Evolutionary conservation across 2,113 vertebrate species (phyloP).

Genomic region (Rhinoptilus africanus): DNA sequence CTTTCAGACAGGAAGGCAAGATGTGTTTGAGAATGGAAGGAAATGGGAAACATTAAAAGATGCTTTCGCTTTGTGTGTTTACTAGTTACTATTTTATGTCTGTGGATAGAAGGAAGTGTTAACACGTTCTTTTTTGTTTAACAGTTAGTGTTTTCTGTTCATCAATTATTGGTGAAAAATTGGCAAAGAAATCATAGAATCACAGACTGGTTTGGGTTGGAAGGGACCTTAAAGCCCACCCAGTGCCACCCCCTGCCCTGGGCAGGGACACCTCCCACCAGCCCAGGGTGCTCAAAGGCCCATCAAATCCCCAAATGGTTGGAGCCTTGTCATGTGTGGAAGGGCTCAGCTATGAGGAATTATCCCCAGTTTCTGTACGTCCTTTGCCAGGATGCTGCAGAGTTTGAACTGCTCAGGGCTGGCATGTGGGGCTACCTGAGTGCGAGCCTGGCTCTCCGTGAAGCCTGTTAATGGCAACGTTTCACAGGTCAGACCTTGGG

Average conservation of each 20-base stretch:
- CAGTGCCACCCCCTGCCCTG: not conserved
- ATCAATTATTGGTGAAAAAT: not conserved
- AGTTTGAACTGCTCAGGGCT: not conserved
- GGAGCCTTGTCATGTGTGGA: not conserved
- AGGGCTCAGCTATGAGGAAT: not conserved
- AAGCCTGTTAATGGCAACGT: not conserved
- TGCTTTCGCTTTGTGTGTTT: not conserved
- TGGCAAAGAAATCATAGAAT: not conserved
- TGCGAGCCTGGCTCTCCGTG: not conserved
- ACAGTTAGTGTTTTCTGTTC: not conserved
- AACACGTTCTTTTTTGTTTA: not conserved
- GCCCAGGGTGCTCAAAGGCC: not conserved
- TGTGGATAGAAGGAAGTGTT: not conserved
- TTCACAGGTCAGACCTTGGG: not conserved
- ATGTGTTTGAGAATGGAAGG: not conserved
- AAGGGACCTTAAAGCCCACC: not conserved
- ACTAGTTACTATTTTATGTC: not conserved
- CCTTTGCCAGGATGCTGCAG: rapidly evolving
- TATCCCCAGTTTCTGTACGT: not conserved
- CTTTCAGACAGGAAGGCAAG: not conserved
- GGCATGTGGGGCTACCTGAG: not conserved
- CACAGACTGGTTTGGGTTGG: not conserved
- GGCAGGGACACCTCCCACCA: not conserved
- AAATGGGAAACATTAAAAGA: not conserved
- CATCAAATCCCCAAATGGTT: not conserved